These are phyloP conservation scores for Rhinolophus sinicus DNA, from an alignment of 2,113 vertebrate species.

Conservation along the genomic window DNA sequence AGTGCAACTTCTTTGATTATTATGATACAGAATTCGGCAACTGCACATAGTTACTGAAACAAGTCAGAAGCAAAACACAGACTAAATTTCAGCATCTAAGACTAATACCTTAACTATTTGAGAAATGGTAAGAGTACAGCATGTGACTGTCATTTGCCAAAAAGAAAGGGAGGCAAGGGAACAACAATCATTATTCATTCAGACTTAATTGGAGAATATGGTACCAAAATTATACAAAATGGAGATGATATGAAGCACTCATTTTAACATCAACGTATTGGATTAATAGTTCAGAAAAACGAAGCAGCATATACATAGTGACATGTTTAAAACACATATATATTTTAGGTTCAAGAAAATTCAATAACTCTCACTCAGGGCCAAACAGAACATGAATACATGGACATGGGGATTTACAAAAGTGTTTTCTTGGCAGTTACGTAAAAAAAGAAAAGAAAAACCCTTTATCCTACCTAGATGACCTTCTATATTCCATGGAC, in stretches of 20 bases:
- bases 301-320: background rate
- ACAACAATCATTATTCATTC: background rate
- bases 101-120: background rate
- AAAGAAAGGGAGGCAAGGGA: background rate
- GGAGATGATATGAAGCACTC: background rate
- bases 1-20: background rate
- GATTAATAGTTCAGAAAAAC: background rate
- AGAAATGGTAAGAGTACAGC: background rate
- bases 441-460: background rate
- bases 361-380: background rate
- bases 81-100: background rate
- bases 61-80: background rate
- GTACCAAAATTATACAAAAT: background rate
- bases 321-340: constrained; percentile 8
- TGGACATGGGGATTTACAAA: background rate
- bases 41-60: background rate
- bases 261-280: background rate
- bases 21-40: background rate
- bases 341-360: background rate
- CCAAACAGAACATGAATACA: background rate
- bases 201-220: background rate
- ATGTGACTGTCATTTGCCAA: background rate
- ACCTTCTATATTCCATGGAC: background rate
- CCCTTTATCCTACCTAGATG: background rate
- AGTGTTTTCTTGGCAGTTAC: background rate